Percentiles rank a stretch among this genome's conserved stretches.
phyloP scores from a whole-genome alignment of 2,888 invertebrate genomes.

The Parthenolecanium corni region DNA sequence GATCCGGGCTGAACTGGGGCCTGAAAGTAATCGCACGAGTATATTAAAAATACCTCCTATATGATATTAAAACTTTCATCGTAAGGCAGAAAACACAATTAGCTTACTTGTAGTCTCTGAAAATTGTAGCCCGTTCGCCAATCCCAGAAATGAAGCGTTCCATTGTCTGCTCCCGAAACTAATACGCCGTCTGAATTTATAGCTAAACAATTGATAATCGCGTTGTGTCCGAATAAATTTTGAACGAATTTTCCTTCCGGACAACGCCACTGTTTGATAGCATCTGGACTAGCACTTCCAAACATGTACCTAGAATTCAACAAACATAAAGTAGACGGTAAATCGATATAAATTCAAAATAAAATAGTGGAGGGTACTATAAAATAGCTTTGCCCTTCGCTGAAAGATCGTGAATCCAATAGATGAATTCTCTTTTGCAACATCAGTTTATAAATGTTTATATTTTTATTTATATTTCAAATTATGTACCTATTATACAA shows the following conservation, averaged over 20 bases:
- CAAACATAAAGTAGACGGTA: not conserved
- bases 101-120: constrained; percentile 64
- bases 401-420: not conserved
- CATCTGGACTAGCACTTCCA: constrained; percentile 95
- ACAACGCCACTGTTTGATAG: constrained; percentile 98
- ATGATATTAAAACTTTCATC: constrained; percentile 2
- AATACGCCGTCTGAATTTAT: constrained; percentile 90
- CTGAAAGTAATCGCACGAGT: too few relatives aligned
- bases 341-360: not conserved
- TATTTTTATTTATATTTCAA: too few relatives aligned
- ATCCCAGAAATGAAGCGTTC: constrained; percentile 95
- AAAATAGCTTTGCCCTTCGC: too few relatives aligned
- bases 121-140: constrained; percentile 99
- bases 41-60: constrained; percentile 34
- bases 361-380: too few relatives aligned
- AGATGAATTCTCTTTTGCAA: too few relatives aligned
- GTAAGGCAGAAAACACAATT: not conserved
- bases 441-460: too few relatives aligned
- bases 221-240: constrained; percentile 91
- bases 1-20: constrained; percentile 96
- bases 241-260: constrained; percentile 96
- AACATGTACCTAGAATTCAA: constrained; percentile 62
- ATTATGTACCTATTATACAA: too few relatives aligned
- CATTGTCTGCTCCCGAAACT: constrained; percentile 97
- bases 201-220: constrained; percentile 92